Base-by-base conservation (phyloP, 1,140 invertebrate species). In the Carcinoscorpius rotundicauda region DNA sequence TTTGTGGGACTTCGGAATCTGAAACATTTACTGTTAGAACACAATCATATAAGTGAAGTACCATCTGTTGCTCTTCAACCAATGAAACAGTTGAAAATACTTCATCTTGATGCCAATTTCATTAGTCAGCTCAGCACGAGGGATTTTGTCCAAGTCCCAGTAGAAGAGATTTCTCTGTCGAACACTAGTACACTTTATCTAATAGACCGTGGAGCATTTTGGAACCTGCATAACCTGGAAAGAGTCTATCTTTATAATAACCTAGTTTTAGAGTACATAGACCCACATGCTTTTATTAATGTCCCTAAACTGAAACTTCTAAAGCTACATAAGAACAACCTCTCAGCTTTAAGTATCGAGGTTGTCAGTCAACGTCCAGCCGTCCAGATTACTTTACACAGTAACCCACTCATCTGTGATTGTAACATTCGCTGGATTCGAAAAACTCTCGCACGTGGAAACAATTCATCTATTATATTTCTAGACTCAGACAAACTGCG, bases 21-120 rank as follows among this genome's bases (percentile, higher is more conserved):
- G 6, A 62, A 69, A 49, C 49, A 57, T 3, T 64, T 76, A 3
- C 60, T 68, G 49, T 55, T 76, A 49, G 67, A 71, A 50, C 64
- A 71, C 52, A 76, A 76, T 64, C 66, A 69, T 4, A 59, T 76
- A 48, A n/a, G 58, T 8, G 62, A 67, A 48, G 66, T 72, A 29
- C 73, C 73, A 3, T 71, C 73, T 4, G 56, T 66, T 5, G 70
- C 72, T 3, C 66, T 76, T 1, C 68, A 72, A 59, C 68, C 68
- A 53, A 58, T 74, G 6, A 72, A 67, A 62, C 58, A 84, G 68
- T 78, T 95, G 49, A 82, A 89, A 59, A 84, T 82, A 68, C 76
- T 94, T 64, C 88, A 93, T 75, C 77, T 95, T 3, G 87, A 88
- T 52, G 83, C 82, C 62, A 95, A 94, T 76, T 79, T 82, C 10